Evolutionary conservation across 2,797 vertebrate genomes (phyloP).

Genomic region (Pagetopsis macropterus): DNA sequence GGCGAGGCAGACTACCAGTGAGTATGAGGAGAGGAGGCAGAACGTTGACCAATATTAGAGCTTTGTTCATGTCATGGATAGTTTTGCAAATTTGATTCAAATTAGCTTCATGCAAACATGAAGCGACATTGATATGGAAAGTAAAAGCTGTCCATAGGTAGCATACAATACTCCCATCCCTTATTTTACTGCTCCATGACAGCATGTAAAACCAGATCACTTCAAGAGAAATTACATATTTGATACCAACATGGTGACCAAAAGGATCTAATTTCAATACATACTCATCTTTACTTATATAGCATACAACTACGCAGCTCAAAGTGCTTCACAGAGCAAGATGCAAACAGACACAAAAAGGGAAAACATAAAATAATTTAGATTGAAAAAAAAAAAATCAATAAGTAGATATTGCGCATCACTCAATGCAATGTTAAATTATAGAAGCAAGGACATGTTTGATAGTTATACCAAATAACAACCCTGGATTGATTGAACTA

Average conservation of each 20-base stretch:
- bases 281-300: neutral
- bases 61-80: slow-evolving; percentile 9
- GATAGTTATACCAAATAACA: neutral
- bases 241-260: neutral
- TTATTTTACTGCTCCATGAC: slow-evolving; percentile 13
- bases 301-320: no score
- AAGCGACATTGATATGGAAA: slow-evolving; percentile 36
- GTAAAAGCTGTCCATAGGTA: slow-evolving; percentile 1
- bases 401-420: no score
- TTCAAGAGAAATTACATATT: neutral
- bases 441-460: neutral
- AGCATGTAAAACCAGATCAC: neutral
- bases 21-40: slow-evolving; percentile 52
- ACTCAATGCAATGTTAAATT: no score
- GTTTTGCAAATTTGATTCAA: slow-evolving; percentile 65
- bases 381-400: no score
- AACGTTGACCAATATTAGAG: neutral
- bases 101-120: slow-evolving; percentile 58
- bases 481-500: neutral
- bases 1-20: slow-evolving; percentile 82
- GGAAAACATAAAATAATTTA: no score
- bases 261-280: neutral
- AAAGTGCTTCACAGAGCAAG: no score
- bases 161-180: neutral
- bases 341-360: no score